Conservation (phyloP, 2,888 invertebrate species). For the Opisthograptis luteolata region DNA sequence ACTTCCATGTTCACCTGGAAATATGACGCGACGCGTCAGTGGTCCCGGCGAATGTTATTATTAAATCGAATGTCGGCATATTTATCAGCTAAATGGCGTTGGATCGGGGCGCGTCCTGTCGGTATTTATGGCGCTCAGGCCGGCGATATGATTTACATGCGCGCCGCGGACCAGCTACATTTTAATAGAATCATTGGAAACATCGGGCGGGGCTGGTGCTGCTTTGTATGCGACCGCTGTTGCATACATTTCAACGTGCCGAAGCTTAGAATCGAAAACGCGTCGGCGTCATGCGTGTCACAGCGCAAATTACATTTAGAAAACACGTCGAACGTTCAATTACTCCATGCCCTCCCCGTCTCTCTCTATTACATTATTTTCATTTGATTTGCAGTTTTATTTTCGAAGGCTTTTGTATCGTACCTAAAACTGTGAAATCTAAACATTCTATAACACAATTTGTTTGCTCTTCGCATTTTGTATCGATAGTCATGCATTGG, state of each 20-base stretch:
- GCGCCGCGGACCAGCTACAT: constrained; percentile 37
- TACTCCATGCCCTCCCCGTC: background rate
- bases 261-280: constrained; percentile 15
- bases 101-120: constrained; percentile 43
- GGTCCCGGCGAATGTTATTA: constrained; percentile 35
- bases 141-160: constrained; percentile 58
- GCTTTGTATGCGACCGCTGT: constrained; percentile 59
- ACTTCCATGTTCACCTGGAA: constrained; percentile 66
- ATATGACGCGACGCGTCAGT: constrained; percentile 41
- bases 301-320: constrained; percentile 17
- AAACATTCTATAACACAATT: too few species aligned
- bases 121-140: constrained; percentile 36
- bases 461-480: too few species aligned
- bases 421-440: too few species aligned
- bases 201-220: constrained; percentile 51
- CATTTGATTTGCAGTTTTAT: background rate
- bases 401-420: too few species aligned
- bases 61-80: constrained; percentile 47
- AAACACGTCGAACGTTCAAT: constrained; percentile 25
- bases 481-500: too few species aligned
- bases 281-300: constrained; percentile 20
- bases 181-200: constrained; percentile 52
- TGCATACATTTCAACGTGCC: constrained; percentile 29
- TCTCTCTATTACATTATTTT: background rate
- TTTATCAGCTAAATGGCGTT: constrained; percentile 62